Evolutionary conservation across 2,113 vertebrate genomes (phyloP).

Genomic region (Ctenomys sociabilis): DNA sequence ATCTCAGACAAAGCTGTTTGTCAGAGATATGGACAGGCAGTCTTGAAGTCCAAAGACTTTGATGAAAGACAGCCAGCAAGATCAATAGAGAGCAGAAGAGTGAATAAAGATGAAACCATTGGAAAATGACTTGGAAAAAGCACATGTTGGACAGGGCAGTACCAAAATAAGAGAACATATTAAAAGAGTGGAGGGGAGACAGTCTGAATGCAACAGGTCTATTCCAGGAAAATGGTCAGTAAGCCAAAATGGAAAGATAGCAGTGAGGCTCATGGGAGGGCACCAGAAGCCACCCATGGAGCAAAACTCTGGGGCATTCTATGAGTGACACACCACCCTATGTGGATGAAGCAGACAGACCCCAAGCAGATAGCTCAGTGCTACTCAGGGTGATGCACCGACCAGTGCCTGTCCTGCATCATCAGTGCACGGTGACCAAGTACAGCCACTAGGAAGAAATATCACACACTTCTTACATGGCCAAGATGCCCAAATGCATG

Average conservation of each 20-base stretch:
- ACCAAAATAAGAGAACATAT: not conserved
- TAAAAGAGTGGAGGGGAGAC: not conserved
- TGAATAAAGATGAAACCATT: no score
- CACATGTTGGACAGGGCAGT: not conserved
- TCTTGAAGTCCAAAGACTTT: not conserved
- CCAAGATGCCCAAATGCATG: not conserved
- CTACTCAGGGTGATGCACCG: not conserved
- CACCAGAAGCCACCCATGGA: not conserved
- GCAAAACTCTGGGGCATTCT: not conserved
- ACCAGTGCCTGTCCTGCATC: no score
- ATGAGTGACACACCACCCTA: no score
- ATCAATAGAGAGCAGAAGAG: not conserved
- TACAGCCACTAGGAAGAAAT: not conserved
- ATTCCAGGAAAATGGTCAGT: not conserved
- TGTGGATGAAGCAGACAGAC: not conserved
- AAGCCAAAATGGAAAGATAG: not conserved
- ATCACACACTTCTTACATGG: not conserved
- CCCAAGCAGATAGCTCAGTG: fast-evolving
- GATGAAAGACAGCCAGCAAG: not conserved
- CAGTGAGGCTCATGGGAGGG: not conserved
- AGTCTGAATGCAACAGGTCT: not conserved
- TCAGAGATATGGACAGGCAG: not conserved
- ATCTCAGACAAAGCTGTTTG: not conserved
- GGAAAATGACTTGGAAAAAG: not conserved
- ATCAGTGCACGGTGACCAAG: not conserved